Percentiles rank a stretch among this genome's conserved stretches.
Evolutionary conservation across 1,140 invertebrate species (phyloP).

Genomic region (Hyposmocoma kahamanoa): DNA sequence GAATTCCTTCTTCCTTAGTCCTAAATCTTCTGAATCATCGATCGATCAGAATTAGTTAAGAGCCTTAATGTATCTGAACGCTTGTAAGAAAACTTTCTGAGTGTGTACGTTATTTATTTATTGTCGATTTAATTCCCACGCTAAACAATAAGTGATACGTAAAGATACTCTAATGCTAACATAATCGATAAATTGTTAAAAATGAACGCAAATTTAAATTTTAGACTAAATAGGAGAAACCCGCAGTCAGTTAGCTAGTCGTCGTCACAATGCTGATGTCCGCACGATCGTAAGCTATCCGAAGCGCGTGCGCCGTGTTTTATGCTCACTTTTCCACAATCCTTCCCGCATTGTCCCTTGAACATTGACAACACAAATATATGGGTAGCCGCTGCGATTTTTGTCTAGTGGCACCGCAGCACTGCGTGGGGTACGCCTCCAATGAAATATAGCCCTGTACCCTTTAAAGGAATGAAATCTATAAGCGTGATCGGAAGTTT

Average conservation of each 20-base stretch:
- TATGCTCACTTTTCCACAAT: constrained; percentile 39
- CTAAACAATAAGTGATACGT: no score
- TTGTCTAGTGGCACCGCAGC: constrained; percentile 54
- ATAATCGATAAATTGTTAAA: no score
- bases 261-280: constrained; percentile 47
- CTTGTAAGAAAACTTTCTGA: no score
- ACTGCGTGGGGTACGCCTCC: constrained; percentile 42
- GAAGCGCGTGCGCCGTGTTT: constrained; percentile 37
- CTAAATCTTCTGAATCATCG: no score
- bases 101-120: no score
- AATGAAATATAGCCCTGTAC: neutral
- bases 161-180: no score
- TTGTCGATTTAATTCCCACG: no score
- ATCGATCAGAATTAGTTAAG: no score
- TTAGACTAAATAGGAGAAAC: neutral
- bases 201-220: no score
- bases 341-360: constrained; percentile 42
- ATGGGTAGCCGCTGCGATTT: constrained; percentile 52
- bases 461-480: neutral
- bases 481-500: no score
- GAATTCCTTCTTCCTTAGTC: no score
- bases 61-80: no score
- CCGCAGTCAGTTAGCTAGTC: constrained; percentile 9
- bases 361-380: constrained; percentile 36
- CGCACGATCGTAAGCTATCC: constrained; percentile 37